phyloP scores from a whole-genome alignment of 2,797 vertebrate genomes.

The Lepidocolaptes lacrymiger region DNA sequence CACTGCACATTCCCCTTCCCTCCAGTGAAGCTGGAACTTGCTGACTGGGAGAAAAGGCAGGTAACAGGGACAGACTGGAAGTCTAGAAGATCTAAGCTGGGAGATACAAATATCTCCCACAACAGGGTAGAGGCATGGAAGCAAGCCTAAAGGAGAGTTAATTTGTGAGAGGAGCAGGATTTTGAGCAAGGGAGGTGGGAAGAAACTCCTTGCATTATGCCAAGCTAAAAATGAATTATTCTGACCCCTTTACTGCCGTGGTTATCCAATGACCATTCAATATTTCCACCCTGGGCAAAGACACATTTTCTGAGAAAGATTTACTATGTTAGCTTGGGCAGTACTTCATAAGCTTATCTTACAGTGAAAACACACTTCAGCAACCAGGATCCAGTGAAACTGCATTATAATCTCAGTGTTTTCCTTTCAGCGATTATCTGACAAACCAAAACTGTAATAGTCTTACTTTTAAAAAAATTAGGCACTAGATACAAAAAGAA shows the following conservation, averaged over 20 bases:
- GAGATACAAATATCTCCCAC: background rate
- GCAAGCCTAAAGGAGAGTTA: background rate
- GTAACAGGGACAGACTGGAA: background rate
- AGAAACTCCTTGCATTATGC: slow-evolving; percentile 12
- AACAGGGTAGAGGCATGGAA: background rate
- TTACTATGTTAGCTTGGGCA: slow-evolving; percentile 77
- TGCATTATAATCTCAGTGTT: slow-evolving; percentile 67
- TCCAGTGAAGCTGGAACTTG: background rate
- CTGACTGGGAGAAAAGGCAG: background rate
- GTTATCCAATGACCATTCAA: slow-evolving; percentile 73
- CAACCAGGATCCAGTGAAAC: slow-evolving; percentile 58
- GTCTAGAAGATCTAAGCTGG: background rate
- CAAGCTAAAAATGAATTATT: slow-evolving; percentile 69
- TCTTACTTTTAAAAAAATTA: slow-evolving; percentile 55
- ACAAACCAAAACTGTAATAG: slow-evolving; percentile 69
- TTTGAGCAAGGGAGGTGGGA: slow-evolving; percentile 5
- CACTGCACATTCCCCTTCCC: background rate
- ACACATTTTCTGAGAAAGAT: slow-evolving; percentile 73
- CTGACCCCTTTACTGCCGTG: slow-evolving; percentile 65
- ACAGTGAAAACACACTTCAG: slow-evolving; percentile 72
- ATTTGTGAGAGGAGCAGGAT: background rate
- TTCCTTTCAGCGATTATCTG: slow-evolving; percentile 71
- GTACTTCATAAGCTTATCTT: slow-evolving; percentile 70
- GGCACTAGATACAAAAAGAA: slow-evolving; percentile 51
- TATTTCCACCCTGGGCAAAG: slow-evolving; percentile 74